Evolutionary conservation across 2,888 invertebrate species (phyloP).

Genomic region (Strigamia transsilvanica): DNA sequence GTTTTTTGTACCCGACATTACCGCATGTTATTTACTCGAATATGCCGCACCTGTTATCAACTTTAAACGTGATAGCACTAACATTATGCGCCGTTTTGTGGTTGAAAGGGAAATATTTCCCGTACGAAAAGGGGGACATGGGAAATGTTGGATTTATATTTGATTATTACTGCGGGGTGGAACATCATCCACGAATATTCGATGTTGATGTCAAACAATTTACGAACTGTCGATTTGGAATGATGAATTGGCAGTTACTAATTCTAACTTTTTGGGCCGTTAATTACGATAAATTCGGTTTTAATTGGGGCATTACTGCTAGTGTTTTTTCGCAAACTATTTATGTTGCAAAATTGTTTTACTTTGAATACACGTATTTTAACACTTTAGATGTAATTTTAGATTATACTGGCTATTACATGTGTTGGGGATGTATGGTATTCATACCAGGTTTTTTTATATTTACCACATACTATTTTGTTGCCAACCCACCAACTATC

Average conservation of each 20-base stretch:
- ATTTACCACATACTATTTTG: conserved; percentile 66
- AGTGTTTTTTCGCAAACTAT: conserved; percentile 66
- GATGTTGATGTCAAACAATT: conserved; percentile 64
- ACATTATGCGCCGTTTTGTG: conserved; percentile 64
- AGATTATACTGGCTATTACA: conserved; percentile 67
- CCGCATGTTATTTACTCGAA: conserved; percentile 65
- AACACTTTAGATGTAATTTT: conserved; percentile 69
- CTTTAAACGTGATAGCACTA: conserved; percentile 65
- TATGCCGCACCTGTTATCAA: conserved; percentile 66
- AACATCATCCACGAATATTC: conserved; percentile 68
- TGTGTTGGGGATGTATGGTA: conserved; percentile 69
- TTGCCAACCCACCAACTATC: conserved; percentile 61
- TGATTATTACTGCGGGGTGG: conserved; percentile 68
- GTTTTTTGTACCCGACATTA: conserved; percentile 65
- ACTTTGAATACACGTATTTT: conserved; percentile 71
- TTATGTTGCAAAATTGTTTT: conserved; percentile 70
- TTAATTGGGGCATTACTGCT: conserved; percentile 61
- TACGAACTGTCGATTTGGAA: conserved; percentile 66
- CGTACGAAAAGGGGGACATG: conserved; percentile 49
- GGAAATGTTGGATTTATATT: conserved; percentile 60
- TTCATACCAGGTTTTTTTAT: conserved; percentile 65
- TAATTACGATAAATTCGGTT: conserved; percentile 59
- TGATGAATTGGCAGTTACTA: conserved; percentile 65
- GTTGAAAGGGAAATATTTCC: neutral
- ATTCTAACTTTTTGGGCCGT: conserved; percentile 56